Evolutionary conservation across 2,113 vertebrate genomes (phyloP), one percentile per base, ranked within the genome.

Genomic region (Cercopithecus mona): DNA sequence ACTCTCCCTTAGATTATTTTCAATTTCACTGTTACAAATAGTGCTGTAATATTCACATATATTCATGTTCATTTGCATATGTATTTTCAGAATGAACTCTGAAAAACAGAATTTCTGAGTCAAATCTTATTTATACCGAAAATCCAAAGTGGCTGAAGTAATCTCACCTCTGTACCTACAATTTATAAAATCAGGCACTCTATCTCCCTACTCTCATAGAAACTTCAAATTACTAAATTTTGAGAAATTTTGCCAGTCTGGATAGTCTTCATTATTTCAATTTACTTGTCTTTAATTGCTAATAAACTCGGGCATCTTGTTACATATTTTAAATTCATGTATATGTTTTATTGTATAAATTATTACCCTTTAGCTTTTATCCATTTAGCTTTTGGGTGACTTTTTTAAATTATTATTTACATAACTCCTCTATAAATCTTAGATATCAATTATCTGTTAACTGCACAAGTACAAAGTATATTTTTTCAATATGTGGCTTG

Each of bases 81-180:
- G 8, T 64, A 52, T 22, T 86, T 81, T 30, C 10, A 59, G 30
- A 84, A 52, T 73, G 32, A 94, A 76, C n/a, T 76, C 20, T 45
- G 48, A 75, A 85, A 92, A 94, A 72, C 16, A 57, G 1, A 75
- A 80, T 94, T 40, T 73, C 48, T 76, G 32, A 79, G 32, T 48
- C 66, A 95, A 90, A 90, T 30, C 0, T 55, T 85, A 72, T 68
- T 55, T 2, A 81, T 82, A 75, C 30, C 59, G 85, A 90, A 96
- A 96, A 61, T 76, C 57, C 68, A 70, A 35, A 64, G 2, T 48
- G n/a, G 8, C 27, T 88, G 20, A 96, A 82, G 72, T 93, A 91
- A 55, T 85, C 73, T 76, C 8, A 1, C 1, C 38, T 55, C 14
- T 75, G 3, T 2, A 68, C 32, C 22, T 85, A 38, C 16, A 59